Base-by-base conservation (phyloP, 35 echinoderm and acorn worm genomes). In the Stichopus chloronotus region DNA sequence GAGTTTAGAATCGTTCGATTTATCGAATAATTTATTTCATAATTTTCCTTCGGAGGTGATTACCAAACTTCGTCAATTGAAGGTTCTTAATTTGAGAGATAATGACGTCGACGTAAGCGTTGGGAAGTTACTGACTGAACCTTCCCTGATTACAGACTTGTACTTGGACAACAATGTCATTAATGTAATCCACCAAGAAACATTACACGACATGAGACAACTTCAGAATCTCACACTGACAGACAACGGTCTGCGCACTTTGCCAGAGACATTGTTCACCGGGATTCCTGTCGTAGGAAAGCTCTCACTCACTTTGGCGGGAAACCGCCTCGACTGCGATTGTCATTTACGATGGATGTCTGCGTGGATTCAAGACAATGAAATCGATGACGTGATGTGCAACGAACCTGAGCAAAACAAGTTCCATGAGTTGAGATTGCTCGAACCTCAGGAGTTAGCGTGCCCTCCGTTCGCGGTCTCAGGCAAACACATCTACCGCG, bases 161-260 rank as follows among this genome's bases (percentile, higher is more conserved):
- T 19, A 59, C 20, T 30, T 89, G 24, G 87, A 89, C 52, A 72
- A 71, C 9, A 89, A 89, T n/a, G 87, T 13, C n/a, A 89, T 89
- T 10, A 52, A 17, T 89, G 14, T 13, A 5, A 55, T 89, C 7
- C 65, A 65, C 60, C 14, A 43, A 17, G 61, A 89, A 52, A 89
- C 87, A 54, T 89, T 89, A 52, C 87, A 89, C 43, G 87, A 89
- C 25, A 89, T 89, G 59, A 58, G 87, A 53, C 87, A 89, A 16
- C 25, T 89, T 30, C 59, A 65, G 21, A 58, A 69, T 9, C 87
- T 89, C 4, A 63, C 87, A 17, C 52, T 89, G 13, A 60, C 25
- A 25, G 25, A 71, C n/a, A 89, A 89, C 87, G 61, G 61, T 19
- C 21, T 89, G 6, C 60, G 87, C 12, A 54, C 87, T n/a, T 61